Conservation (phyloP, 2,888 invertebrate species). For the Lymantria monacha region DNA sequence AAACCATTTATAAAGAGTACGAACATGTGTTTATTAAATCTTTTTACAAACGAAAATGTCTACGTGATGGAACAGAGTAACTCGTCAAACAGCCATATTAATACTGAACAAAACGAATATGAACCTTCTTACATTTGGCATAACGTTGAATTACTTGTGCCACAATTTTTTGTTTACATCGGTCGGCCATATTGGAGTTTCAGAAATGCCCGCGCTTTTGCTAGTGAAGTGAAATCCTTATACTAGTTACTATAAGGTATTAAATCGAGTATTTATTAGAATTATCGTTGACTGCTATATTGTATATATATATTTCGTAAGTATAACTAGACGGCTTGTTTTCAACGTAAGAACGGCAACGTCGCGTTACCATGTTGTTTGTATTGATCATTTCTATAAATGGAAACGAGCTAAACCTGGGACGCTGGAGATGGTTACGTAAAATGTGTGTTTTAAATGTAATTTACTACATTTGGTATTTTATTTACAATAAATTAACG, state of each 20-base stretch:
- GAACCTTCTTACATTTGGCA: accelerated
- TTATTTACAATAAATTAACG: too few species aligned
- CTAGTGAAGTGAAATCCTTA: conserved; percentile 17
- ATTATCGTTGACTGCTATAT: conserved; percentile 7
- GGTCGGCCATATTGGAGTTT: conserved; percentile 21
- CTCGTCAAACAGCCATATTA: conserved; percentile 11
- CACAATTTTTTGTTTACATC: conserved; percentile 31
- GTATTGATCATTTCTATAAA: conserved; percentile 67
- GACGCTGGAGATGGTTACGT: conserved; percentile 21
- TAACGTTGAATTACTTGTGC: conserved; percentile 7
- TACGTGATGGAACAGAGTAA: conserved; percentile 43
- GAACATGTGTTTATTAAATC: too few species aligned
- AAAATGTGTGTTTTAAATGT: conserved; percentile 9
- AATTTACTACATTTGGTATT: background rate
- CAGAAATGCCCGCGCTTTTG: conserved; percentile 13
- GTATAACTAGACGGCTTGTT: conserved; percentile 36
- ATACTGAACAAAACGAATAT: conserved; percentile 1
- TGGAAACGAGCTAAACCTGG: conserved; percentile 45
- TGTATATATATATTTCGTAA: background rate
- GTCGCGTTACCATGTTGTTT: conserved; percentile 41
- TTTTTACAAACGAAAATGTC: background rate
- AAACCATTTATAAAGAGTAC: background rate
- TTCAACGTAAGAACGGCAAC: conserved; percentile 58
- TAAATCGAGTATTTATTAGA: conserved; percentile 13
- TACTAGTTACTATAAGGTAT: conserved; percentile 8